A percentile compares a stretch with the other conserved stretches of the same genome.
Conservation (phyloP, 2,113 vertebrate species). For the Psilopogon haemacephalus region DNA sequence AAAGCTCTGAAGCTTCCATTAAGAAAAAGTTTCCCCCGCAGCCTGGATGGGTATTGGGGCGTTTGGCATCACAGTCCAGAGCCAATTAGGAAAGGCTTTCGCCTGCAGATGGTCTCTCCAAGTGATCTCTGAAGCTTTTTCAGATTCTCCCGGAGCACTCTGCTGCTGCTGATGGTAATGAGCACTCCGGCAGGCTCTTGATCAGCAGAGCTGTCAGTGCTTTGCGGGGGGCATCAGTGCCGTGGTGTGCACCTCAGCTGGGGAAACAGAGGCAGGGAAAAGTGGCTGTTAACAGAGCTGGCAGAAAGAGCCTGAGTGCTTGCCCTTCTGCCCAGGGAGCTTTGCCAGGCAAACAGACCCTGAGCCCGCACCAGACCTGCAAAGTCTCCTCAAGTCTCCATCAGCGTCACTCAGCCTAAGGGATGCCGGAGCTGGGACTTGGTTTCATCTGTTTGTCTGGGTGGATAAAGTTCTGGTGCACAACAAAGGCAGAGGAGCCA, state of each 20-base stretch:
- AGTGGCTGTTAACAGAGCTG: not conserved
- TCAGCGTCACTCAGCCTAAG: accelerated
- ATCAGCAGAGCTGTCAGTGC: not conserved
- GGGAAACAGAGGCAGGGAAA: not conserved
- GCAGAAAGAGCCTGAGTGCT: not conserved
- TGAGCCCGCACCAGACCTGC: not conserved
- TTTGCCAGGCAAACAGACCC: not conserved
- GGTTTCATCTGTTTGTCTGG: no score
- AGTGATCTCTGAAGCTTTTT: not conserved
- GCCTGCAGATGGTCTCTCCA: not conserved
- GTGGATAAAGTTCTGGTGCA: no score
- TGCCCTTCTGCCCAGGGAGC: not conserved
- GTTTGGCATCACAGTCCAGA: not conserved
- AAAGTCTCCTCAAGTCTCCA: not conserved
- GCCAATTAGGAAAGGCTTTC: not conserved
- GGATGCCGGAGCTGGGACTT: no score
- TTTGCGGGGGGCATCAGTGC: not conserved
- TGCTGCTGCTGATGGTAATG: not conserved
- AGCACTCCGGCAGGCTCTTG: not conserved
- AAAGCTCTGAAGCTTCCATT: not conserved
- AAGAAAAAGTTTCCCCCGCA: not conserved
- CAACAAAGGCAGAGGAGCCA: no score
- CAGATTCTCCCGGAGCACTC: not conserved
- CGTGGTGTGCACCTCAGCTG: not conserved
- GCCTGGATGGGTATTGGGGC: not conserved